Evolutionary conservation across 2,113 vertebrate species (phyloP).

Genomic region (Poeciliopsis retropinna): DNA sequence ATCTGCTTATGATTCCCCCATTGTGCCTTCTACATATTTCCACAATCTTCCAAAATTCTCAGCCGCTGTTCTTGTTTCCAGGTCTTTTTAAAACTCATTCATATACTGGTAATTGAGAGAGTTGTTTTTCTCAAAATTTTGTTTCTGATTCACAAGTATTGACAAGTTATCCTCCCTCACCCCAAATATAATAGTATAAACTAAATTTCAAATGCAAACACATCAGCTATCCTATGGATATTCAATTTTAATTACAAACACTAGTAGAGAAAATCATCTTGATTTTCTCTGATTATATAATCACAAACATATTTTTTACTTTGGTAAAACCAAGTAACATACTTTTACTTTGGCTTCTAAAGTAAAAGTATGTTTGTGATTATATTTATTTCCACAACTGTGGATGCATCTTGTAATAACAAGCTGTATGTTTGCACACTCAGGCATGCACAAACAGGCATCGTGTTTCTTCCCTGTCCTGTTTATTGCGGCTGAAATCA

Average conservation of each 20-base stretch:
- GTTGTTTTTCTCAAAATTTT: background rate
- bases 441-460: conserved; percentile 12
- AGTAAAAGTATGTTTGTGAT: background rate
- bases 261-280: background rate
- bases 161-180: too few relatives aligned
- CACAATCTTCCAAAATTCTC: background rate
- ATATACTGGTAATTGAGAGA: background rate
- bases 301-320: too few relatives aligned
- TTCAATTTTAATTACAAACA: background rate
- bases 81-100: background rate
- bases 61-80: background rate
- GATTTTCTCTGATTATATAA: too few relatives aligned
- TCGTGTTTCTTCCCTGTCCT: conserved; percentile 56
- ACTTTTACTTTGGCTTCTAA: background rate
- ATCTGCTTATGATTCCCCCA: background rate
- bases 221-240: background rate
- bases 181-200: background rate
- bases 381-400: background rate
- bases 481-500: conserved; percentile 25
- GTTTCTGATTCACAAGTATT: background rate
- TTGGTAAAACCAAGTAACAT: background rate
- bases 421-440: background rate
- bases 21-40: background rate
- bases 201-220: background rate
- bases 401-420: background rate